A percentile compares a stretch with the other conserved stretches of the same genome.
Evolutionary conservation across 2,888 invertebrate species (phyloP).

Genomic region (Rotaria sp.): DNA sequence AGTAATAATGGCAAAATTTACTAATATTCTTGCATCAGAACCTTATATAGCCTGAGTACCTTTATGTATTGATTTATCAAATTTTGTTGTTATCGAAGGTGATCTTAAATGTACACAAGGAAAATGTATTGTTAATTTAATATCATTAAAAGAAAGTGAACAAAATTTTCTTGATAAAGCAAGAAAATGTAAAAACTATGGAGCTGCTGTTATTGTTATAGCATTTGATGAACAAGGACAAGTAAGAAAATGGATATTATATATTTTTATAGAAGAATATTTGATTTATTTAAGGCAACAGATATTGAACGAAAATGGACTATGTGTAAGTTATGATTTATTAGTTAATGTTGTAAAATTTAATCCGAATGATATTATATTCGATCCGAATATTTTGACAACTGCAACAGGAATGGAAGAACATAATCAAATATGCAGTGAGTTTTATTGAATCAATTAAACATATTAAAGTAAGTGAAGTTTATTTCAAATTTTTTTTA

Average conservation of each 20-base stretch:
- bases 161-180: constrained; percentile 60
- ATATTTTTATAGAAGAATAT: not conserved
- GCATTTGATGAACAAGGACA: constrained; percentile 63
- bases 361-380: constrained; percentile 61
- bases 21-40: constrained; percentile 60
- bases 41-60: constrained; percentile 62
- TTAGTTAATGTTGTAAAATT: constrained; percentile 59
- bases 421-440: constrained; percentile 59
- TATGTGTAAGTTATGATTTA: constrained; percentile 60
- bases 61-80: constrained; percentile 61
- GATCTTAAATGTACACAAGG: constrained; percentile 61
- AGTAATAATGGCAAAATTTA: constrained; percentile 59
- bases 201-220: constrained; percentile 62
- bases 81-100: constrained; percentile 60
- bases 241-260: constrained; percentile 46
- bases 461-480: constrained; percentile 57
- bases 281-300: constrained; percentile 54
- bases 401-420: constrained; percentile 63
- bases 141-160: constrained; percentile 62
- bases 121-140: constrained; percentile 62
- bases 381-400: constrained; percentile 62
- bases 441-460: constrained; percentile 59
- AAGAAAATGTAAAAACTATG: constrained; percentile 57
- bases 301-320: constrained; percentile 58
- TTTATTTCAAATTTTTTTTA: not conserved